Conservation (phyloP, 2,888 invertebrate genomes). For the Piscicola geometra region DNA sequence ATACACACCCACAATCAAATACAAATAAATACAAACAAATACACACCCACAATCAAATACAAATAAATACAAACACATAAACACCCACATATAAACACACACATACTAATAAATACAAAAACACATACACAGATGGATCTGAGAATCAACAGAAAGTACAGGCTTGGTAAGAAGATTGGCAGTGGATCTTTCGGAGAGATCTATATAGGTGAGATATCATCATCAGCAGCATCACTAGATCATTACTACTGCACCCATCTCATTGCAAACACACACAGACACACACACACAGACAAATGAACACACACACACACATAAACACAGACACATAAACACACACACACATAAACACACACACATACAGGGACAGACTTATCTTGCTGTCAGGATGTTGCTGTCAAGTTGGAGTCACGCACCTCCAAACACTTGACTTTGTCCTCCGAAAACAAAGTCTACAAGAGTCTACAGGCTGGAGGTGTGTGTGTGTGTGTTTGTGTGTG, state of each 20-base stretch:
- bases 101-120: conserved; percentile 5
- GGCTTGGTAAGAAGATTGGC: conserved; percentile 94
- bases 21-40: conserved; percentile 63
- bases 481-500: too few relatives aligned
- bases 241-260: too few relatives aligned
- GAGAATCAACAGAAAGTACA: conserved; percentile 81
- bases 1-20: conserved; percentile 7
- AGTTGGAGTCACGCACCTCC: conserved; percentile 58
- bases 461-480: conserved; percentile 82
- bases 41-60: not conserved
- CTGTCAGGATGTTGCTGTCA: conserved; percentile 63
- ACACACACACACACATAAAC: too few relatives aligned
- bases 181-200: conserved; percentile 98
- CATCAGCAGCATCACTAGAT: too few relatives aligned
- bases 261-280: too few relatives aligned
- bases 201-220: not conserved
- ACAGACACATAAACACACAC: too few relatives aligned
- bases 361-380: conserved; percentile 59
- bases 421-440: too few relatives aligned
- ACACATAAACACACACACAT: too few relatives aligned
- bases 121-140: conserved; percentile 64
- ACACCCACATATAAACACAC: conserved; percentile 12
- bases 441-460: conserved; percentile 96
- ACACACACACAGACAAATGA: too few relatives aligned
- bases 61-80: not conserved